Evolutionary conservation across 2,888 invertebrate genomes (phyloP).

Genomic region (Drosophila borealis): DNA sequence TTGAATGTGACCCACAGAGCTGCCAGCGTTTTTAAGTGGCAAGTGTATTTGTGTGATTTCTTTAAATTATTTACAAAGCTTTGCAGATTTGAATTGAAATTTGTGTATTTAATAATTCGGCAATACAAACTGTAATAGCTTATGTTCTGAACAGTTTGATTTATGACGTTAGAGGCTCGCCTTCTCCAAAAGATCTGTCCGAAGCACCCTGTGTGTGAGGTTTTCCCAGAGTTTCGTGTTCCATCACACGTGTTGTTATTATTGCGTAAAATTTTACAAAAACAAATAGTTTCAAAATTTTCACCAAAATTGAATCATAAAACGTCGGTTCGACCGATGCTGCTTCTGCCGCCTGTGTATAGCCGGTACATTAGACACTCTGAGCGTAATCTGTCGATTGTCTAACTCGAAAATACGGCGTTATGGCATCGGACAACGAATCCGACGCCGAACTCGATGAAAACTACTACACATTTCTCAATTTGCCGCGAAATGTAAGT

Average conservation of each 20-base stretch:
- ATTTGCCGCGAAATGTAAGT: conserved; percentile 93
- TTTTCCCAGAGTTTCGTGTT: conserved; percentile 54
- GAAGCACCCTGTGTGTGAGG: conserved; percentile 45
- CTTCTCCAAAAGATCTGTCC: conserved; percentile 18
- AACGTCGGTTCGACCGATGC: conserved; percentile 52
- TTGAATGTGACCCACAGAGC: conserved; percentile 18
- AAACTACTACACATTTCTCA: conserved; percentile 95
- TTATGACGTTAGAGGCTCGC: conserved; percentile 23
- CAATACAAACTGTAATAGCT: conserved; percentile 35
- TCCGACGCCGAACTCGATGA: conserved; percentile 89
- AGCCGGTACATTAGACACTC: conserved; percentile 30
- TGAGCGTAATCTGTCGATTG: conserved; percentile 37
- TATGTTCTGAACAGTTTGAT: conserved; percentile 2
- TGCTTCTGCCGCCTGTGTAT: conserved; percentile 26
- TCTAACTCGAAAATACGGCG: conserved; percentile 25
- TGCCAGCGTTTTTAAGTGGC: conserved; percentile 32
- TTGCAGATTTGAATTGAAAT: conserved; percentile 25
- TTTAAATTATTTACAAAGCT: conserved; percentile 17
- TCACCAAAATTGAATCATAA: conserved; percentile 62
- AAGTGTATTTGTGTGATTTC: conserved; percentile 31
- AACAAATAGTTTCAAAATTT: conserved; percentile 67
- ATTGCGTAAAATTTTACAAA: conserved; percentile 70
- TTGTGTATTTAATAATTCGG: conserved; percentile 36
- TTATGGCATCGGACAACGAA: conserved; percentile 87
- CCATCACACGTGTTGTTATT: conserved; percentile 74